phyloP scores from a whole-genome alignment of 53 echinoderm and acorn worm species.

The Astropecten irregularis region DNA sequence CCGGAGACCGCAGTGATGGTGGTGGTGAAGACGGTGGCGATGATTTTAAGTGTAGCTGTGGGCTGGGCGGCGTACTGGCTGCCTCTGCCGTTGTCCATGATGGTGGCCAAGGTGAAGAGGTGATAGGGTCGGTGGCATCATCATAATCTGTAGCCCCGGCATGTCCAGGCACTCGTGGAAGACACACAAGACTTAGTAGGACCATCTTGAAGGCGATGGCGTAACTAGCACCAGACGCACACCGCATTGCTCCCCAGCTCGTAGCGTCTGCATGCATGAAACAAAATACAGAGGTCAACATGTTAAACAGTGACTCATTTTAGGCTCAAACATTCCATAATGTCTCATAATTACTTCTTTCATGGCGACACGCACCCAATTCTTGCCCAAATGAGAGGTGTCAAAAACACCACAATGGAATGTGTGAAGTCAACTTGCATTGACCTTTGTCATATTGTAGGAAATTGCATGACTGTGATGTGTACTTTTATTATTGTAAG shows the following conservation, averaged over 20 bases:
- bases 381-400: too few relatives aligned
- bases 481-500: too few relatives aligned
- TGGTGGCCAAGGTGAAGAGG: background rate
- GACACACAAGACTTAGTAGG: conserved; percentile 41
- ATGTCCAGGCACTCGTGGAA: conserved; percentile 26
- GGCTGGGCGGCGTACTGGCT: background rate
- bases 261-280: conserved; percentile 9
- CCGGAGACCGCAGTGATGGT: background rate
- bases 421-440: too few relatives aligned
- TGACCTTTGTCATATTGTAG: too few relatives aligned
- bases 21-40: background rate
- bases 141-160: background rate
- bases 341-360: background rate
- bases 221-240: conserved; percentile 51
- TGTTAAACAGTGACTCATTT: background rate
- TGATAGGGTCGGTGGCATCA: background rate
- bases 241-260: conserved; percentile 28
- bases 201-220: conserved; percentile 43
- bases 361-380: too few relatives aligned
- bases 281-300: background rate
- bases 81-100: too few relatives aligned
- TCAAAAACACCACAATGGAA: too few relatives aligned
- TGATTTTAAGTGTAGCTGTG: background rate
- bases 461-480: too few relatives aligned
- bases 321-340: background rate